Base-by-base conservation (phyloP, 2,888 invertebrate genomes). In the Dione vanillae region DNA sequence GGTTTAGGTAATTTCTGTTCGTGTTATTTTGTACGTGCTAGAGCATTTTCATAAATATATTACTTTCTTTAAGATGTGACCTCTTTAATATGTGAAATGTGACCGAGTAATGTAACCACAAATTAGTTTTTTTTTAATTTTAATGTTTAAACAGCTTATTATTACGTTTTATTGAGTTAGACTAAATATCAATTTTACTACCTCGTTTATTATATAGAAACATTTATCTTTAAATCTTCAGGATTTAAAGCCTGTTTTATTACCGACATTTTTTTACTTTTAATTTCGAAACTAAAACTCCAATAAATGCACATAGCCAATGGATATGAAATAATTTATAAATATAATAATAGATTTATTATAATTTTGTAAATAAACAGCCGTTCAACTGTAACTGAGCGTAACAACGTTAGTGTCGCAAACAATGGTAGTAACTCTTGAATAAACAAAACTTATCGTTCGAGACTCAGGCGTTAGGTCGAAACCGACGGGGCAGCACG, bases 401-500 rank as follows among this genome's bases (percentile, higher is more conserved):
- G 87, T 91, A 90, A 89, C 90, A 86, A 88, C 86, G 86, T 89
- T 83, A 87, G 85, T 89, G 89, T 89, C 86, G 88, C 87, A 86
- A 89, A 91, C 91, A 91, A 92, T 88, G 84, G 85, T 87, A 85
- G 82, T 89, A 89, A 91, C 88, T 90, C 84, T 88, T 90, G 90
- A 87, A 82, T 90, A 91, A 91, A 92, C 87, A 91, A 86, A 86
- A 87, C 84, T 88, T 88, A 91, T 87, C 88, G 87, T 80, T 85
- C 83, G 81, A 82, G 82, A 83, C 82, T 81, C 85, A 82, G 85
- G 85, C 90, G 88, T 86, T 88, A 88, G 91, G 82, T 86, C 89
- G 86, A 90, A 90, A 89, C 90, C 85, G 88, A 87, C 86, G 86
- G 87, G 79, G 79, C 89, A 87, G 88, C 86, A 83, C 81, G 84